phyloP scores from a whole-genome alignment of 2,888 invertebrate species.

The Abscondita cerata region DNA sequence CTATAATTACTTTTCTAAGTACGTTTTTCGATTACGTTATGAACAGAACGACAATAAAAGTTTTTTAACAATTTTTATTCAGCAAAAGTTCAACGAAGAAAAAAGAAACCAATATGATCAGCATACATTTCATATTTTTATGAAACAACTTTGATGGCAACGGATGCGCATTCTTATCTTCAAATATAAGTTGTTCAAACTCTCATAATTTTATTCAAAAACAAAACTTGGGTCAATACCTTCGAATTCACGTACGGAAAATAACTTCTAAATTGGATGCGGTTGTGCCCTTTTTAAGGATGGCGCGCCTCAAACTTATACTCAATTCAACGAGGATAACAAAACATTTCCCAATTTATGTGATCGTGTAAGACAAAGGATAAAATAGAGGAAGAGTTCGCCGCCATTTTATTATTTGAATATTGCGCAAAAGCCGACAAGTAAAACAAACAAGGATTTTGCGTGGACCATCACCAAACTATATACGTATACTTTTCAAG shows the following conservation, averaged over 20 bases:
- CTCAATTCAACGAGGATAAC: conserved; percentile 20
- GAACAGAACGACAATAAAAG: not conserved
- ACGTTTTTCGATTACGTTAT: not conserved
- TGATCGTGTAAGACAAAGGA: conserved; percentile 20
- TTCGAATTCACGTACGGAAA: conserved; percentile 47
- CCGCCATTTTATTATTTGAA: conserved; percentile 21
- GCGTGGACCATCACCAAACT: conserved; percentile 10
- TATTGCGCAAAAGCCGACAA: conserved; percentile 20
- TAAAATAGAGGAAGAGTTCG: conserved; percentile 12
- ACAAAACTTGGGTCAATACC: conserved; percentile 48
- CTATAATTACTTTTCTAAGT: conserved; percentile 8
- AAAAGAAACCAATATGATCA: conserved; percentile 42
- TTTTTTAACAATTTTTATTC: conserved; percentile 20
- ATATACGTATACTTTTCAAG: conserved; percentile 10
- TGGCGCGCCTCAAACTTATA: conserved; percentile 29
- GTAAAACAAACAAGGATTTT: conserved; percentile 24
- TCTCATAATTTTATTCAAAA: conserved; percentile 49
- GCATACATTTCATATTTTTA: conserved; percentile 48
- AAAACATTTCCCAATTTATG: conserved; percentile 12
- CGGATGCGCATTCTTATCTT: conserved; percentile 40
- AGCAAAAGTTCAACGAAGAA: conserved; percentile 8
- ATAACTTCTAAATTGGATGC: conserved; percentile 51
- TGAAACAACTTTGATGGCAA: conserved; percentile 48
- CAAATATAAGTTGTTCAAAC: conserved; percentile 41
- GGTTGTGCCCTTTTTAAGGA: conserved; percentile 39